Conservation (phyloP, 1,140 invertebrate species). For the Steinernema khuongi region DNA sequence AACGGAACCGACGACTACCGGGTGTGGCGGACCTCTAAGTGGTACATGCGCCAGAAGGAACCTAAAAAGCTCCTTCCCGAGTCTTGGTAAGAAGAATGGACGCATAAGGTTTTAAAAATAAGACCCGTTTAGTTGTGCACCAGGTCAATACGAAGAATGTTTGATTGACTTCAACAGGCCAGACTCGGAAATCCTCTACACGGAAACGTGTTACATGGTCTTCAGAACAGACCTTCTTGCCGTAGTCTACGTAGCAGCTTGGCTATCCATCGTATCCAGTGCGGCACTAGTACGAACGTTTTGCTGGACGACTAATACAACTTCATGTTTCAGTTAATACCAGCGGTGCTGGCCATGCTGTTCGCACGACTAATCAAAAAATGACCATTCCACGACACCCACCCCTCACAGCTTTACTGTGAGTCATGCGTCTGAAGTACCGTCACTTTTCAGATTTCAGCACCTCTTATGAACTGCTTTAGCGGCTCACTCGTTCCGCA, state of each 20-base stretch:
- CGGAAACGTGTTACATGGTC: conserved; percentile 52
- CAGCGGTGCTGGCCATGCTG: conserved; percentile 48
- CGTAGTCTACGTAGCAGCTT: conserved; percentile 50
- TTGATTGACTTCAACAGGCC: conserved; percentile 11
- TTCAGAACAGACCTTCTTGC: conserved; percentile 47
- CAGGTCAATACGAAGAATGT: conserved; percentile 27
- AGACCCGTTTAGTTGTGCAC: conserved; percentile 26
- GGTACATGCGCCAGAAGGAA: conserved; percentile 56
- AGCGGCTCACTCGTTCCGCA: neutral
- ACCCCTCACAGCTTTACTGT: neutral
- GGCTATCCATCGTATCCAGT: conserved; percentile 49
- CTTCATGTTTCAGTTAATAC: conserved; percentile 48
- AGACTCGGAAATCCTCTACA: conserved; percentile 36
- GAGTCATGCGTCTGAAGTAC: neutral
- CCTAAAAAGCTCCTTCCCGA: conserved; percentile 42
- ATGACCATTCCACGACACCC: conserved; percentile 32
- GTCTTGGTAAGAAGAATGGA: conserved; percentile 42
- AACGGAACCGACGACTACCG: conserved; percentile 54
- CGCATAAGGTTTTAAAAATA: neutral
- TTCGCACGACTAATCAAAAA: conserved; percentile 54
- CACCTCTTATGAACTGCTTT: neutral
- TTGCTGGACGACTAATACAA: conserved; percentile 7
- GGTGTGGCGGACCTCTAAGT: conserved; percentile 56
- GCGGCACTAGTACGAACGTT: conserved; percentile 38
- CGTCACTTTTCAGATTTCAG: neutral